Conservation (phyloP, 2,113 vertebrate genomes). For the Paratilapia polleni region DNA sequence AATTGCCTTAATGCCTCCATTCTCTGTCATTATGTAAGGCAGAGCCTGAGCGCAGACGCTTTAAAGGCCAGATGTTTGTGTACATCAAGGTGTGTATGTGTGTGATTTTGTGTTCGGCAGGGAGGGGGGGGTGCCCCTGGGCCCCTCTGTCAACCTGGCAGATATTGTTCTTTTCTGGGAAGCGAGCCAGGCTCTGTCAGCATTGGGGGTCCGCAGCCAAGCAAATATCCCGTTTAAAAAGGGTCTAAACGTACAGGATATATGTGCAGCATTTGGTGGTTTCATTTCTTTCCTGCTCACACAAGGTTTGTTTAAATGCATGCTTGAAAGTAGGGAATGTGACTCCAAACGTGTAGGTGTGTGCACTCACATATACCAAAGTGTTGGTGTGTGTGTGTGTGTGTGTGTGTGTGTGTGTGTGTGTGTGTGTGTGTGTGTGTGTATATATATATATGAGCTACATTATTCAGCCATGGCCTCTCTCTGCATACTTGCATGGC, state of each 20-base stretch:
- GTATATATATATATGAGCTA: conserved; percentile 52
- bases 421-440: conserved; percentile 38
- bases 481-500: conserved; percentile 41
- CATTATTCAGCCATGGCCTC: conserved; percentile 52
- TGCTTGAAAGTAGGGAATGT: conserved; percentile 57
- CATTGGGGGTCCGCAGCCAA: conserved; percentile 59
- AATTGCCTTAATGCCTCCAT: conserved; percentile 81
- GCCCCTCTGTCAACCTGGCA: conserved; percentile 78
- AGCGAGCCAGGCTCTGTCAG: conserved; percentile 72
- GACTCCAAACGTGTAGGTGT: conserved; percentile 5
- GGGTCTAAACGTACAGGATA: conserved; percentile 60
- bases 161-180: conserved; percentile 75
- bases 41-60: conserved; percentile 65
- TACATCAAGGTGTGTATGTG: conserved; percentile 5
- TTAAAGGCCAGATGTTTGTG: conserved; percentile 71
- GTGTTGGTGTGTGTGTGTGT: conserved; percentile 33
- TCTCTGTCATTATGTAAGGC: conserved; percentile 80
- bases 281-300: conserved; percentile 65
- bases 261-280: conserved; percentile 52
- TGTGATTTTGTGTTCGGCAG: conserved; percentile 8
- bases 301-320: conserved; percentile 55
- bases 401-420: conserved; percentile 17
- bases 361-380: not conserved
- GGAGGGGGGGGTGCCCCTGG: conserved; percentile 35
- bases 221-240: conserved; percentile 60